These are phyloP conservation scores for Mobula birostris DNA, from an alignment of 2,113 vertebrate genomes.

Conservation along the genomic window DNA sequence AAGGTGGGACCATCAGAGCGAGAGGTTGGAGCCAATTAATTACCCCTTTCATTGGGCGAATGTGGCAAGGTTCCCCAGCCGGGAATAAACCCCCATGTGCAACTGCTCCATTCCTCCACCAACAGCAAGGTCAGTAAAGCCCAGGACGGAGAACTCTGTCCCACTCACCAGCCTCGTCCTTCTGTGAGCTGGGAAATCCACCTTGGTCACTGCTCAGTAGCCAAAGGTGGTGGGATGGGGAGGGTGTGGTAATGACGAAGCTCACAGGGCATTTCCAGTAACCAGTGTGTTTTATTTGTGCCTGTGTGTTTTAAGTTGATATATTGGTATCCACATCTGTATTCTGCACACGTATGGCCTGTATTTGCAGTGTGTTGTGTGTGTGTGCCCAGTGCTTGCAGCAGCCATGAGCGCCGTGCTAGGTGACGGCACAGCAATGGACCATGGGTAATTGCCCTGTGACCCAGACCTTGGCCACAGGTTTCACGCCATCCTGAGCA, in stretches of 20 bases:
- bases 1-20: no score
- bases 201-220: not conserved
- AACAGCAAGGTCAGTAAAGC: no score
- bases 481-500: not conserved
- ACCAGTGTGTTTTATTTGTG: not conserved
- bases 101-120: no score
- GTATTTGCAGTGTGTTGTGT: not conserved
- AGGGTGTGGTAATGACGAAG: not conserved
- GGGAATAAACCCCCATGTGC: no score
- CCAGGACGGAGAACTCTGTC: no score
- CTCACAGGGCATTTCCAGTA: not conserved
- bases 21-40: no score
- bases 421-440: not conserved
- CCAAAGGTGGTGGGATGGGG: not conserved
- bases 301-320: not conserved
- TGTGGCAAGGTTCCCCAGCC: no score
- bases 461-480: not conserved
- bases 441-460: not conserved
- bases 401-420: not conserved
- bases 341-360: not conserved
- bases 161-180: no score
- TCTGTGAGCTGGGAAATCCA: not conserved
- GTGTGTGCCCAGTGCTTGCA: constrained; percentile 16
- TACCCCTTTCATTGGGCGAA: no score
- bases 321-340: not conserved